Evolutionary conservation across 2,888 invertebrate genomes (phyloP), one percentile per base, ranked within the genome.

Genomic region (Lathronympha strigana): DNA sequence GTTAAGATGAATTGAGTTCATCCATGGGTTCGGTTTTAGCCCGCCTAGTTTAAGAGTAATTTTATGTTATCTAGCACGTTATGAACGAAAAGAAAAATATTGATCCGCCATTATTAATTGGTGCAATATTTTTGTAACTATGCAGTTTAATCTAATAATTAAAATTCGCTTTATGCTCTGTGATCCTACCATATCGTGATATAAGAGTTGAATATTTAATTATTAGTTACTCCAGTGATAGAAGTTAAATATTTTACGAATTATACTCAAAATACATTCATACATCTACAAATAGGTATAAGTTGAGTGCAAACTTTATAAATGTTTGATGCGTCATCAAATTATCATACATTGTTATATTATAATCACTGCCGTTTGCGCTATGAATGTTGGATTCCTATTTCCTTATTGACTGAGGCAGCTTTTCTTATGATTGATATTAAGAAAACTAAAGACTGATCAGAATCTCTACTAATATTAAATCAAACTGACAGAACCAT

Each of bases 401-500:
- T 28, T 17, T 28, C 13, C 6, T 36, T 53, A 11, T 57, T 36
- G 28, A 33, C 33, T 40, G 38, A 33, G 60, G 53, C 54, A 66
- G 61, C 54, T 66, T 40, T 36, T 23, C 9, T 11, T n/a, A 47
- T 49, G 15, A 40, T 63, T 66, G 47, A 38, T 60, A 45, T 38
- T 60, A 60, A 64, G 47, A 60, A 60, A 66, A 49, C 60, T 38
- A 40, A 86, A 86, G 87, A 87, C 87, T 87, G 87, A 87, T 77
- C 69, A 67, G 78, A 83, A 84, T 83, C 82, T 83, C 82, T 77
- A 19, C 31, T 50, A 64, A 54, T 57, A 63, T 57, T 66, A 60
- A 50, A 53, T 17, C 43, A 13, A 28, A 58, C 45, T 50, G 38
- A 54, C 38, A 28, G 69, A 77, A 76, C 79, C 84, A 85, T 85